Evolutionary conservation across 2,888 invertebrate genomes (phyloP).

Genomic region (Lycia hirtaria): DNA sequence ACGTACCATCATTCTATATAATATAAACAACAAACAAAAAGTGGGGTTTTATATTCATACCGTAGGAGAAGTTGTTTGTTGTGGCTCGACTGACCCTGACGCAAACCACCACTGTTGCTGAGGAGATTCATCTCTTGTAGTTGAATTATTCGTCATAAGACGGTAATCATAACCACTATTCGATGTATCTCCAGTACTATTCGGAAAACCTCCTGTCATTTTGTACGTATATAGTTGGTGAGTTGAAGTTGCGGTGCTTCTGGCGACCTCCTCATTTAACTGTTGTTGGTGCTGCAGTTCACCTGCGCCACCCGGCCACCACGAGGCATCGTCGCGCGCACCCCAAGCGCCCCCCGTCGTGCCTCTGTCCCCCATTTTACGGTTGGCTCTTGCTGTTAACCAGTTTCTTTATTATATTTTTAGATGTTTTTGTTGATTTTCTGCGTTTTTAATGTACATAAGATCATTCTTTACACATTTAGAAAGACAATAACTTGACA

Average conservation of each 20-base stretch:
- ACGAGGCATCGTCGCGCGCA: constrained; percentile 85
- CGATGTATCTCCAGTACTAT: constrained; percentile 88
- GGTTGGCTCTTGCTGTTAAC: constrained; percentile 73
- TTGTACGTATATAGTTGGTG: constrained; percentile 94
- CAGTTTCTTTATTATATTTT: constrained; percentile 74
- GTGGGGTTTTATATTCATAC: constrained; percentile 54
- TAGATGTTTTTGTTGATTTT: constrained; percentile 58
- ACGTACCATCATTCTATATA: too few relatives aligned
- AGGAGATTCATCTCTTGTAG: constrained; percentile 78
- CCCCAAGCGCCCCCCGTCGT: constrained; percentile 85
- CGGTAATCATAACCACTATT: constrained; percentile 90
- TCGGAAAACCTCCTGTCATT: constrained; percentile 93
- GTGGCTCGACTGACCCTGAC: constrained; percentile 85
- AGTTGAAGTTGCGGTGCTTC: constrained; percentile 77
- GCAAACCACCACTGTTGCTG: constrained; percentile 91
- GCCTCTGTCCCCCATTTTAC: constrained; percentile 83
- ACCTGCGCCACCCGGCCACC: constrained; percentile 82
- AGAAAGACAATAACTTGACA: constrained; percentile 41
- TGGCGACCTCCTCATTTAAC: constrained; percentile 78
- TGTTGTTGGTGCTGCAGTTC: constrained; percentile 82
- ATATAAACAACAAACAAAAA: too few relatives aligned
- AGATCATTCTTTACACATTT: constrained; percentile 20
- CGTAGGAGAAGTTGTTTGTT: constrained; percentile 79
- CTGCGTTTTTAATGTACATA: constrained; percentile 44
- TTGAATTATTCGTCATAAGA: constrained; percentile 86